These are phyloP conservation scores for Salvelinus namaycush DNA, from an alignment of 2,113 vertebrate genomes.

Conservation along the genomic window DNA sequence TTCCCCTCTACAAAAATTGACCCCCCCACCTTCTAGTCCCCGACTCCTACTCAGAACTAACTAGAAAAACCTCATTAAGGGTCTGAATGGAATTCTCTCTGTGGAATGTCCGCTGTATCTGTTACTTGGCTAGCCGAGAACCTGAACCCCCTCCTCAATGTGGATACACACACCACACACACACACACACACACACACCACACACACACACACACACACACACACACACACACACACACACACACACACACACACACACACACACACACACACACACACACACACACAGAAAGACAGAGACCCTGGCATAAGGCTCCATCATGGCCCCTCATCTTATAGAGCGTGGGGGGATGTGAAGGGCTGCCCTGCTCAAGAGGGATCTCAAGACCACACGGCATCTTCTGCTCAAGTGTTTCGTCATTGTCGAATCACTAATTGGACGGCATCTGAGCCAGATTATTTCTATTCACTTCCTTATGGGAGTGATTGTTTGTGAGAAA, in stretches of 20 bases:
- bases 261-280: neutral
- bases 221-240: neutral
- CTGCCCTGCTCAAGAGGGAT: neutral
- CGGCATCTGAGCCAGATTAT: neutral
- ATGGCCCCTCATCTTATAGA: neutral
- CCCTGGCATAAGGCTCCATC: neutral
- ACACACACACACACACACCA: no score
- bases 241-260: constrained; percentile 10
- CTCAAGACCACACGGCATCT: neutral
- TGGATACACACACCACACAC: neutral
- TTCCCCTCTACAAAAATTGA: constrained; percentile 10
- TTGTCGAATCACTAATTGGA: constrained; percentile 14
- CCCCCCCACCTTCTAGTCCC: neutral
- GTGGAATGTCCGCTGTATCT: constrained; percentile 45
- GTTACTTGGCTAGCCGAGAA: constrained; percentile 35
- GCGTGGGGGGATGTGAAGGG: neutral
- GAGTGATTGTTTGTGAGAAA: constrained; percentile 1
- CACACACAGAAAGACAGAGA: neutral
- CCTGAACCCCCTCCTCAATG: constrained; percentile 10
- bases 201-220: neutral
- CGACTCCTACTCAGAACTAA: constrained; percentile 28
- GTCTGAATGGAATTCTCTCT: constrained; percentile 43
- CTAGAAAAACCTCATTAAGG: constrained; percentile 50
- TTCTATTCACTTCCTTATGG: constrained; percentile 4
- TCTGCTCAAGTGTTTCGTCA: neutral